phyloP scores from a whole-genome alignment of 2,888 invertebrate species.

The Hypercompe scribonia region DNA sequence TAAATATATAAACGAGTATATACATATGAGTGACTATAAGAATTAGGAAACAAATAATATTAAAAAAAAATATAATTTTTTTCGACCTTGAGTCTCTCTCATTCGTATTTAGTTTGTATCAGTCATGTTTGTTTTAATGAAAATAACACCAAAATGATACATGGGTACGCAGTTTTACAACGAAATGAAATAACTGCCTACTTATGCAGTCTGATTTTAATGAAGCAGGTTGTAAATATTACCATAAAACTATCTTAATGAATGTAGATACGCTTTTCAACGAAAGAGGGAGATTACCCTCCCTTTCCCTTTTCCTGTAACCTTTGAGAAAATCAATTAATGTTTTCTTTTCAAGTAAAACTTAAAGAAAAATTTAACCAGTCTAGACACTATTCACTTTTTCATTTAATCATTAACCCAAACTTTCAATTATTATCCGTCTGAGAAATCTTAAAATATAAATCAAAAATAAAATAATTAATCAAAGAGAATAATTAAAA shows the following conservation, averaged over 20 bases:
- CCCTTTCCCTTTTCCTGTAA: too few species aligned
- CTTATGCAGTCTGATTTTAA: not conserved
- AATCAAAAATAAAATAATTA: conserved; percentile 20
- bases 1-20: too few species aligned
- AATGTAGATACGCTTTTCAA: not conserved
- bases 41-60: not conserved
- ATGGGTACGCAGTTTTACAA: not conserved
- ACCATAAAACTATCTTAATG: not conserved
- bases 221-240: not conserved
- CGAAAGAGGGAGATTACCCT: not conserved
- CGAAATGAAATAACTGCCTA: not conserved
- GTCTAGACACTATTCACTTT: not conserved
- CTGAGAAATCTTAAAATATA: not conserved
- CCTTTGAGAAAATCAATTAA: too few species aligned
- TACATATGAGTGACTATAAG: too few species aligned
- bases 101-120: not conserved
- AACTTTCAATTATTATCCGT: not conserved
- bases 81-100: not conserved
- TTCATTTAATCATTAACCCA: not conserved
- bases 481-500: conserved; percentile 37
- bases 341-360: not conserved
- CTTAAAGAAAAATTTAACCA: not conserved
- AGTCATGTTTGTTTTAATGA: not conserved
- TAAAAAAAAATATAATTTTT: not conserved
- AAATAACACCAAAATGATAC: not conserved